phyloP scores from a whole-genome alignment of 2,113 vertebrate genomes.

The Raja brachyura region DNA sequence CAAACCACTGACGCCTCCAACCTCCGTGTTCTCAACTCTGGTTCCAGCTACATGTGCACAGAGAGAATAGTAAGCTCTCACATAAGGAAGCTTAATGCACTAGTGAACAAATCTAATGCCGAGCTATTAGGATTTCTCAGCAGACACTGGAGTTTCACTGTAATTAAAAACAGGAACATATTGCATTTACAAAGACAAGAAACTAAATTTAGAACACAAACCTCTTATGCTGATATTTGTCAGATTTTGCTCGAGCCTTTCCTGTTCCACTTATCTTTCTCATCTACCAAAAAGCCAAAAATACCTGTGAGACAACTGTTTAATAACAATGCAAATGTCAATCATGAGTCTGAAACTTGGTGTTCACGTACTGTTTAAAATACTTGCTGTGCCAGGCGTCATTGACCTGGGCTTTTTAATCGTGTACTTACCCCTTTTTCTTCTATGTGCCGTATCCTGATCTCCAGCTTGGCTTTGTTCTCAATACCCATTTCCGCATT shows the following conservation, averaged over 20 bases:
- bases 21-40: too few species aligned
- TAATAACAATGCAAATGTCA: neutral
- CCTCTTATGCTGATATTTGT: conserved; percentile 97
- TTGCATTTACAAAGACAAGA: neutral
- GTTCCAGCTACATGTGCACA: too few species aligned
- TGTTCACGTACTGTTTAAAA: neutral
- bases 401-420: neutral
- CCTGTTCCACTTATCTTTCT: conserved; percentile 89
- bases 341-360: neutral
- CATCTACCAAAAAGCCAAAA: conserved; percentile 59
- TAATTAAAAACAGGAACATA: neutral
- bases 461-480: conserved; percentile 89
- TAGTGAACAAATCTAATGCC: too few species aligned
- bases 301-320: neutral
- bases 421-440: conserved; percentile 76
- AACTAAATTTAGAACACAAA: conserved; percentile 46
- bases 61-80: too few species aligned
- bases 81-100: too few species aligned
- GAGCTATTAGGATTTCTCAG: too few species aligned
- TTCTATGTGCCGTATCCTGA: conserved; percentile 75
- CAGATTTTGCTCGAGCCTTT: conserved; percentile 80
- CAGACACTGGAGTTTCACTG: too few species aligned
- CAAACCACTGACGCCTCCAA: too few species aligned
- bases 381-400: neutral
- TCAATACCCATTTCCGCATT: conserved; percentile 85